These are phyloP conservation scores for Limnephilus marmoratus DNA, from an alignment of 2,888 invertebrate species.

Conservation along the genomic window DNA sequence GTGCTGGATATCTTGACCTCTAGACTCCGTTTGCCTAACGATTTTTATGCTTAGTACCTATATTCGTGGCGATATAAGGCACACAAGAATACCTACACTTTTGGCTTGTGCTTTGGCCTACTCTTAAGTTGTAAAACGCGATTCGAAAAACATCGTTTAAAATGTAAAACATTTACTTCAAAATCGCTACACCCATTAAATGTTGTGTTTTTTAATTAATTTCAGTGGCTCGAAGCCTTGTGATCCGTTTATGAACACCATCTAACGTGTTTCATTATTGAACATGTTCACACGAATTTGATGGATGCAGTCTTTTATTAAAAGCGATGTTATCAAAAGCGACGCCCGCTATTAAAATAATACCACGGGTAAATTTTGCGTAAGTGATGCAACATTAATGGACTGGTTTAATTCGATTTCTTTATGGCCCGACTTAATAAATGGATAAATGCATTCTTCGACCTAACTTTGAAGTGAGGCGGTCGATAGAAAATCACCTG, in stretches of 20 bases:
- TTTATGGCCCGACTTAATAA: background rate
- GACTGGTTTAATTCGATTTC: background rate
- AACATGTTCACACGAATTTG: background rate
- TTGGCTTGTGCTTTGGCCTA: too few relatives aligned
- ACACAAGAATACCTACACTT: too few relatives aligned
- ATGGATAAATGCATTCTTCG: conserved; percentile 2
- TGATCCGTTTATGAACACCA: background rate
- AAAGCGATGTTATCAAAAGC: background rate
- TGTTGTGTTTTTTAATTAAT: background rate
- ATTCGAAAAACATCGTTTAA: background rate
- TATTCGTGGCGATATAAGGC: too few relatives aligned
- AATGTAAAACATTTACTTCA: background rate
- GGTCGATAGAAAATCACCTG: background rate
- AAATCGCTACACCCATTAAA: background rate
- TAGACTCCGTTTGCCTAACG: too few relatives aligned
- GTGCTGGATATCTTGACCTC: too few relatives aligned
- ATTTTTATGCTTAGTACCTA: too few relatives aligned
- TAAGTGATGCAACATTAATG: background rate
- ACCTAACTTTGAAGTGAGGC: background rate
- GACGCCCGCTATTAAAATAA: background rate
- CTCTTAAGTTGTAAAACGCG: too few relatives aligned
- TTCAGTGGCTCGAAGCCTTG: background rate
- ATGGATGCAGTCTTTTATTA: background rate
- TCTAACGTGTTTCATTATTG: background rate
- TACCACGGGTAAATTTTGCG: background rate